Evolutionary conservation across 2,113 vertebrate species (phyloP).

Genomic region (Triplophysa tibetana): DNA sequence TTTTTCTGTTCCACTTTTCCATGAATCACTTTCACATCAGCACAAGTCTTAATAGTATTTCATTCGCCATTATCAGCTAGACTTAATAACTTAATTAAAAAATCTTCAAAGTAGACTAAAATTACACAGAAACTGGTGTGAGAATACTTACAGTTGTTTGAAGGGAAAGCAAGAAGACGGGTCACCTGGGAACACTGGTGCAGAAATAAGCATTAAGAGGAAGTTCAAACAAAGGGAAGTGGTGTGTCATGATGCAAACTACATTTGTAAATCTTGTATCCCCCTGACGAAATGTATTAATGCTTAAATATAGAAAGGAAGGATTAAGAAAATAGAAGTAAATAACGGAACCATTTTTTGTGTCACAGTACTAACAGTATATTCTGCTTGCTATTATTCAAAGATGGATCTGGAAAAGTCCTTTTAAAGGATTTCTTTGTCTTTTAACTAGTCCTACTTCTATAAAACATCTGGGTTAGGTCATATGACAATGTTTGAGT

Average conservation of each 20-base stretch:
- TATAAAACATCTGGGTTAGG: too few relatives aligned
- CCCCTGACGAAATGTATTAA: background rate
- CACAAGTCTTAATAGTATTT: background rate
- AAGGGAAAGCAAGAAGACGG: background rate
- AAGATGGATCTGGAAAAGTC: too few relatives aligned
- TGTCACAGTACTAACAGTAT: too few relatives aligned
- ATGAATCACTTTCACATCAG: conserved; percentile 1
- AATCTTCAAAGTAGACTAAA: background rate
- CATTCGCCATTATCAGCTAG: background rate
- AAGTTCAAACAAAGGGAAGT: background rate
- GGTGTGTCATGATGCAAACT: background rate
- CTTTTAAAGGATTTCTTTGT: too few relatives aligned
- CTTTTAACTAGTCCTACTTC: too few relatives aligned
- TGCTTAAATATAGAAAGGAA: background rate
- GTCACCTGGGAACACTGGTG: background rate
- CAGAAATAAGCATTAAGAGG: conserved; percentile 24
- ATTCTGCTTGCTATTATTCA: too few relatives aligned
- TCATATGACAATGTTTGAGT: too few relatives aligned
- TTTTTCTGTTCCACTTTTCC: background rate
- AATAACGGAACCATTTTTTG: background rate
- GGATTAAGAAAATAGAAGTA: background rate
- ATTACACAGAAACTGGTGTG: background rate
- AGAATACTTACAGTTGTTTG: conserved; percentile 14
- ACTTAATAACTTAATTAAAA: background rate
- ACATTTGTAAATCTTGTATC: background rate